Evolutionary conservation across 1,140 invertebrate species (phyloP).

Genomic region (Lordiphosa clarofinis): DNA sequence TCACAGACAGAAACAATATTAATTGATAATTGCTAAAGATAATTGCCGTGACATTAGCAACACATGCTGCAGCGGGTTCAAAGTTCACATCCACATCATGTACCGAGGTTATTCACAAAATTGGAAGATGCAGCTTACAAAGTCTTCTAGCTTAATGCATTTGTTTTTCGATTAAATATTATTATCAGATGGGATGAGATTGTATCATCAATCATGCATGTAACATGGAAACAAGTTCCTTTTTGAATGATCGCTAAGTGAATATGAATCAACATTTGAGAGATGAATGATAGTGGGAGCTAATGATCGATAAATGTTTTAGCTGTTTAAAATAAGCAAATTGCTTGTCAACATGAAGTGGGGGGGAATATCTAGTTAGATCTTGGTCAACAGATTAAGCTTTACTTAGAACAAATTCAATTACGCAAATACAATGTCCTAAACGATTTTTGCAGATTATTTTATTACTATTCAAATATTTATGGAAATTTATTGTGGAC

Average conservation of each 20-base stretch:
- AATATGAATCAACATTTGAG: background rate
- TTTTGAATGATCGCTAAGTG: conserved; percentile 11
- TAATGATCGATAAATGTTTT: conserved; percentile 16
- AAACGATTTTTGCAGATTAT: no score
- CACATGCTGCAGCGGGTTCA: conserved; percentile 12
- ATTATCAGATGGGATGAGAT: background rate
- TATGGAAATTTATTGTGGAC: no score
- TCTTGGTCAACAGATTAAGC: conserved; percentile 1
- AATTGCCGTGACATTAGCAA: conserved; percentile 24
- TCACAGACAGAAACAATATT: conserved; percentile 19
- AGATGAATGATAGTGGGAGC: conserved; percentile 11
- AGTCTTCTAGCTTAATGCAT: no score
- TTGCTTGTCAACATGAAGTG: conserved; percentile 10
- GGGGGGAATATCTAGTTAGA: conserved; percentile 9
- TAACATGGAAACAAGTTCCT: conserved; percentile 10
- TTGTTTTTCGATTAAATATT: conserved; percentile 1
- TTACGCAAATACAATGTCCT: no score
- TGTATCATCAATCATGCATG: conserved; percentile 12
- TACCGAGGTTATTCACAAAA: background rate
- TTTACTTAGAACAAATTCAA: no score
- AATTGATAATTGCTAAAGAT: conserved; percentile 22
- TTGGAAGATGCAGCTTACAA: no score
- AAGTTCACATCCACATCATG: background rate
- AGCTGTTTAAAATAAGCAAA: conserved; percentile 6
- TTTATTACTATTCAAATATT: no score